Evolutionary conservation across 2,888 invertebrate species (phyloP).

Genomic region (Nomada hirtipes): DNA sequence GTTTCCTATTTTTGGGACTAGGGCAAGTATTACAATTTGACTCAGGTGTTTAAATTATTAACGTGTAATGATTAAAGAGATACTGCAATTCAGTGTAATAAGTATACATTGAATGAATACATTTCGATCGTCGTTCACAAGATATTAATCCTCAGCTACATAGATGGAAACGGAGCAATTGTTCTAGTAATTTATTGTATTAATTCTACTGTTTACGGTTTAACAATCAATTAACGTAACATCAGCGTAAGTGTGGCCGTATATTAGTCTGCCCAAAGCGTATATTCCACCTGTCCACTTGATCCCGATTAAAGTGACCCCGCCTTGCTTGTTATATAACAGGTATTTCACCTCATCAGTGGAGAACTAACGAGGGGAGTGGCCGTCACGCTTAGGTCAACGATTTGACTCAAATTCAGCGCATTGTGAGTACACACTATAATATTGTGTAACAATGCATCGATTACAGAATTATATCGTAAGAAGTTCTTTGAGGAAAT

Average conservation of each 20-base stretch:
- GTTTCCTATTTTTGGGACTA: not conserved
- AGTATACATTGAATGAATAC: not conserved
- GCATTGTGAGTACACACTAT: not conserved
- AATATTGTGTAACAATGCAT: not conserved
- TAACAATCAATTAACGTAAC: conserved; percentile 26
- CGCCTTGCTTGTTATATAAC: conserved; percentile 14
- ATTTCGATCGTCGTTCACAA: not conserved
- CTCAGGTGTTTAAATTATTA: no score
- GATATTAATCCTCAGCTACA: not conserved
- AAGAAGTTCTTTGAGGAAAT: not conserved
- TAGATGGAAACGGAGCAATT: not conserved
- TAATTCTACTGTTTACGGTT: not conserved
- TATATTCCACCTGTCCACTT: conserved; percentile 22
- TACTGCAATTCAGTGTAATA: not conserved
- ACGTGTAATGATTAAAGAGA: no score
- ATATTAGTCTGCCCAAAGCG: not conserved
- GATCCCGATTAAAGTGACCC: conserved; percentile 34
- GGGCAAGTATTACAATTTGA: no score
- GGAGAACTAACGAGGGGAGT: conserved; percentile 23
- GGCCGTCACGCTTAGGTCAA: conserved; percentile 12
- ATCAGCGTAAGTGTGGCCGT: conserved; percentile 3
- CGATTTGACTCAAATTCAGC: conserved; percentile 17
- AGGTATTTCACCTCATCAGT: conserved; percentile 24
- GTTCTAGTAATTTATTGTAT: conserved; percentile 1
- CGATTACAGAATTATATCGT: not conserved